These are phyloP conservation scores for Podarcis raffonei DNA, from an alignment of 2,113 vertebrate genomes.

Conservation along the genomic window DNA sequence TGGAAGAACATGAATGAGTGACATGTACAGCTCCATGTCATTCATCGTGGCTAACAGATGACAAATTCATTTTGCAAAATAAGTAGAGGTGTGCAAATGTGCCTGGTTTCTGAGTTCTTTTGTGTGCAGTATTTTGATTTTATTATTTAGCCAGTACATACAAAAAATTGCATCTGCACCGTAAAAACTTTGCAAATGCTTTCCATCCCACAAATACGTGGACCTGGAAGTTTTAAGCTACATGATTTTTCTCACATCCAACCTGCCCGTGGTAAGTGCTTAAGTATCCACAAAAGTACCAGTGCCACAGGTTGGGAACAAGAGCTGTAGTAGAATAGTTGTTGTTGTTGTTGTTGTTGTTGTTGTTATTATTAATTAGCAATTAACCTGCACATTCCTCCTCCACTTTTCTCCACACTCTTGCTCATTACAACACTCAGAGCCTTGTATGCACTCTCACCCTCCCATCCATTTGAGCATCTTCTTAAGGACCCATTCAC, in stretches of 20 bases:
- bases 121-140: neutral
- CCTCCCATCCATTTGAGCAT: conserved; percentile 20
- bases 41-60: neutral
- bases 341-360: conserved; percentile 23
- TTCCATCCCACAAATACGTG: neutral
- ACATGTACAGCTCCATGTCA: neutral
- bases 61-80: neutral
- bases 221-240: neutral
- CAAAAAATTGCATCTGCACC: neutral
- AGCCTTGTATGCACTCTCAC: conserved; percentile 37
- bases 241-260: neutral
- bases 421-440: conserved; percentile 45
- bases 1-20: neutral
- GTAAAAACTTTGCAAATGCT: neutral
- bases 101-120: neutral
- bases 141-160: neutral
- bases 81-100: neutral
- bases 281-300: neutral
- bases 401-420: neutral
- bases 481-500: conserved; percentile 30
- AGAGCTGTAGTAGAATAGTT: conserved; percentile 6
- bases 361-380: conserved; percentile 8
- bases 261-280: neutral
- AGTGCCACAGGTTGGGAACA: neutral
- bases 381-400: conserved; percentile 36